Conservation (phyloP, 2,797 vertebrate genomes). For the Sebastes itinus region DNA sequence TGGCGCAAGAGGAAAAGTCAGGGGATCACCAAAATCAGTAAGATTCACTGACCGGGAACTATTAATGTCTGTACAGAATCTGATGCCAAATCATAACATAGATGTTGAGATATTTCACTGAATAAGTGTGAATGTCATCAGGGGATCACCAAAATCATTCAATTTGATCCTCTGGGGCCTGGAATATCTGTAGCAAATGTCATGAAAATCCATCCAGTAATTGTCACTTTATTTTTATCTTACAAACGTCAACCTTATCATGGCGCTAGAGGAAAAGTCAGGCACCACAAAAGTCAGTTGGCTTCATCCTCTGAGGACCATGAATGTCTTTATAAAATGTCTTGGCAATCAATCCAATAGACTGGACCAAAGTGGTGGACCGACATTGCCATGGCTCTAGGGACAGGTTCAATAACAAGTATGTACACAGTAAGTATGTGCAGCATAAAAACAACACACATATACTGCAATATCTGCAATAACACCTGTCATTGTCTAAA, state of each 20-base stretch:
- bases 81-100: too few species aligned
- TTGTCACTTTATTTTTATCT: background rate
- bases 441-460: background rate
- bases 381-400: background rate
- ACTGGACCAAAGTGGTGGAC: background rate
- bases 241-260: background rate
- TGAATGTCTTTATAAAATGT: background rate
- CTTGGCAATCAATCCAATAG: background rate
- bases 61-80: background rate
- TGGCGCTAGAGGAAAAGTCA: background rate
- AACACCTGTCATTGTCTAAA: background rate
- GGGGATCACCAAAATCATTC: background rate
- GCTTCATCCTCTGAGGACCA: background rate
- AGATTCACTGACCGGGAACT: background rate
- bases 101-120: background rate
- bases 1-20: background rate
- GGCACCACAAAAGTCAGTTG: background rate
- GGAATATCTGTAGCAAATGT: background rate
- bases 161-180: rapidly evolving
- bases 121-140: background rate
- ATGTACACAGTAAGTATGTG: background rate
- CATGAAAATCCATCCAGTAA: background rate
- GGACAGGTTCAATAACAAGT: background rate
- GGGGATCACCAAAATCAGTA: background rate
- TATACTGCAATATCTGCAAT: background rate